phyloP scores from a whole-genome alignment of 2,113 vertebrate species.

The Natator depressus region DNA sequence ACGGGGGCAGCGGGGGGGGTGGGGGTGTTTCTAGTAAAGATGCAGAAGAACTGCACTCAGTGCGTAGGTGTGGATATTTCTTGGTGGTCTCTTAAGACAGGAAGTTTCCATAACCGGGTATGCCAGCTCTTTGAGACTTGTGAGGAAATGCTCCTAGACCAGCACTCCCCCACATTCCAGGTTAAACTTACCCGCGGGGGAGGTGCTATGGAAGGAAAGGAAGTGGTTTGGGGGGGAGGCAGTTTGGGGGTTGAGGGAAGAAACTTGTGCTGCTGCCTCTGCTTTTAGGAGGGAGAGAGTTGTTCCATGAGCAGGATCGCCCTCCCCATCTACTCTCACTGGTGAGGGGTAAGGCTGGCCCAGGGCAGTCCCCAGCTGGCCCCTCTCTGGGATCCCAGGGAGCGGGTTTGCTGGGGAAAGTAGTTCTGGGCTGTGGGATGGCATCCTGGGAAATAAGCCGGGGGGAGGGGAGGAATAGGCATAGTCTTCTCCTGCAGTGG shows the following conservation, averaged over 20 bases:
- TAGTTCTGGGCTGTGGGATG: neutral
- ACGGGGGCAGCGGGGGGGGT: neutral
- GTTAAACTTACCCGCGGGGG: neutral
- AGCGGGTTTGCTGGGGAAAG: neutral
- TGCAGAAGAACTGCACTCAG: accelerated
- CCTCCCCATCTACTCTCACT: accelerated
- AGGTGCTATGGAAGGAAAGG: neutral
- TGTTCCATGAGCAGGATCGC: neutral
- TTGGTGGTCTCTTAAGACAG: neutral
- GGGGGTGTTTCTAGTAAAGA: conserved; percentile 24
- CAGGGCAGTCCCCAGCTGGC: neutral
- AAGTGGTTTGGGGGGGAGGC: accelerated
- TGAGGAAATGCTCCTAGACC: conserved; percentile 55
- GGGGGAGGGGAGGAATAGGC: neutral
- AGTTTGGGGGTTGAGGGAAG: neutral
- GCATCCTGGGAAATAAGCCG: too few species aligned
- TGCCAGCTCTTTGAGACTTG: accelerated
- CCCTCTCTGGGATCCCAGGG: neutral
- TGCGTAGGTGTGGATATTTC: conserved; percentile 15
- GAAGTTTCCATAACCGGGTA: neutral
- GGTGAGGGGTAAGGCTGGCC: neutral
- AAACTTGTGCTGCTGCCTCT: neutral
- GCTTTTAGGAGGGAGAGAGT: neutral
- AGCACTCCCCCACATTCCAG: neutral
- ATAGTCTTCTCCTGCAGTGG: neutral